Evolutionary conservation across 2,113 vertebrate genomes (phyloP).

Genomic region (Alligator mississippiensis): DNA sequence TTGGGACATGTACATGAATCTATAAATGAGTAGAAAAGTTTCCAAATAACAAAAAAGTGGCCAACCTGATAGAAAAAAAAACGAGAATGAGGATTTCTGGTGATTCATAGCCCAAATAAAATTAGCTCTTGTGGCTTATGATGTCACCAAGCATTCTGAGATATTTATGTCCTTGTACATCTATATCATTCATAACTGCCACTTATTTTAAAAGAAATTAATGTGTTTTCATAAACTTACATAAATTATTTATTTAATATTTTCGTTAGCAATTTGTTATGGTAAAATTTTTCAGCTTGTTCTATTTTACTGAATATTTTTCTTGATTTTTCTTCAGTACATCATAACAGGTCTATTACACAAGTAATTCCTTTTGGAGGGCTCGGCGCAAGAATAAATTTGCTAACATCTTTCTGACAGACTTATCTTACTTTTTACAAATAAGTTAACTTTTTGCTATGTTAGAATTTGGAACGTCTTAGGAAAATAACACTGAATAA

Average conservation of each 20-base stretch:
- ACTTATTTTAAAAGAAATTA: not conserved
- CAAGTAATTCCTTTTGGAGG: not conserved
- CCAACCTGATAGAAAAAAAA: not conserved
- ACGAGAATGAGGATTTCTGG: not conserved
- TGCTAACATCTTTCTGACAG: not conserved
- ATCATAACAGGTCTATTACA: accelerated
- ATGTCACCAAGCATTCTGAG: not conserved
- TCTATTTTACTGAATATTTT: not conserved
- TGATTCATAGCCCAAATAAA: not conserved
- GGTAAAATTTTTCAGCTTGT: not conserved
- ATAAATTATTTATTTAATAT: not conserved
- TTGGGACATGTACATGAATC: not conserved
- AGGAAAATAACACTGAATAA: not conserved
- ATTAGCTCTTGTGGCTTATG: not conserved
- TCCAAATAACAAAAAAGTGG: accelerated
- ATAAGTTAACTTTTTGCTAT: not conserved
- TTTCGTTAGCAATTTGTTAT: not conserved
- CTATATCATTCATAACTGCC: not conserved
- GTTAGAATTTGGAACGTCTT: not conserved
- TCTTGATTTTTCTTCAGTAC: not conserved
- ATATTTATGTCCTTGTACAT: not conserved
- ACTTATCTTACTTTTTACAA: not conserved
- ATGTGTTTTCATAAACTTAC: not conserved
- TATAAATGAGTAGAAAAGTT: not conserved
- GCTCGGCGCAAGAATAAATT: not conserved